These are phyloP conservation scores for Xylocopa sonorina DNA, from an alignment of 1,140 invertebrate species.

Conservation along the genomic window DNA sequence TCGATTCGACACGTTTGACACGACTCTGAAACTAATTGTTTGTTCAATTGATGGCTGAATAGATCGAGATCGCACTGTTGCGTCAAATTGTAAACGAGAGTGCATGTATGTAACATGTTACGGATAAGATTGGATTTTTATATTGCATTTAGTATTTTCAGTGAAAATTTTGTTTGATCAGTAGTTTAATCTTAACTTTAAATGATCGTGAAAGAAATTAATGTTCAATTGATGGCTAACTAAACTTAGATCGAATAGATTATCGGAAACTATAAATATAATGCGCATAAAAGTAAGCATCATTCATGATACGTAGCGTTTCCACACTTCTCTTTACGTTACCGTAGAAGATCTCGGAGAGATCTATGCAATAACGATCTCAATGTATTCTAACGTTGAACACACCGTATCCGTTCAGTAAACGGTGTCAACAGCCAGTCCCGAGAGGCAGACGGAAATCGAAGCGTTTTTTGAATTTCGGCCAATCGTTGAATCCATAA, in stretches of 20 bases:
- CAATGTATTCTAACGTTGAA: neutral
- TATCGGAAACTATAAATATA: neutral
- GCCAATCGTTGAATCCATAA: slow-evolving; percentile 71
- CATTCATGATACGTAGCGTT: neutral
- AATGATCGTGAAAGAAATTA: no score
- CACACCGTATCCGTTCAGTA: neutral
- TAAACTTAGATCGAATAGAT: no score
- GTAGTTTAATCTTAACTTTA: no score
- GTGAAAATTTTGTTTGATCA: no score
- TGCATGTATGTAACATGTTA: no score
- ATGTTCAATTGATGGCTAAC: no score
- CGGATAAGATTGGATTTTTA: no score
- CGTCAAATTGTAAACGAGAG: no score
- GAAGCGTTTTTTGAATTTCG: slow-evolving; percentile 59
- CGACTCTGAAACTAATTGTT: neutral
- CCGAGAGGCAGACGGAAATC: neutral
- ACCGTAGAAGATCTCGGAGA: neutral
- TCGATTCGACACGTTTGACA: neutral
- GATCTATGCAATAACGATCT: neutral
- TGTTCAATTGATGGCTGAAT: neutral
- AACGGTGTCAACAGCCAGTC: slow-evolving; percentile 1
- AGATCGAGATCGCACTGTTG: neutral
- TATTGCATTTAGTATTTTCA: no score
- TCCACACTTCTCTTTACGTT: neutral
- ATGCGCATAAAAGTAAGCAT: neutral